phyloP scores from a whole-genome alignment of 1,140 invertebrate genomes.

The Proales similis region DNA sequence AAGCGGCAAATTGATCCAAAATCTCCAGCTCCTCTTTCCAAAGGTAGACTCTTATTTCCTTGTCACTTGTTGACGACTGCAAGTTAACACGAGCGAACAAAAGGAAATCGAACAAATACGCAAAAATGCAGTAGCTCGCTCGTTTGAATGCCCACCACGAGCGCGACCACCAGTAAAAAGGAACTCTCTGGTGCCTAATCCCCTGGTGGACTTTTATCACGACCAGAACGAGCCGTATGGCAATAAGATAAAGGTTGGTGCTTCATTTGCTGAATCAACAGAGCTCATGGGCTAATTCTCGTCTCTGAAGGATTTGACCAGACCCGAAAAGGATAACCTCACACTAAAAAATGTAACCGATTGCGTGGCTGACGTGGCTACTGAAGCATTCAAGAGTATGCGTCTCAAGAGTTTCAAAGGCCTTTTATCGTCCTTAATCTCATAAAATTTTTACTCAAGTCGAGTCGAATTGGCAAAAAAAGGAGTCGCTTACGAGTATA shows the following conservation, averaged over 20 bases:
- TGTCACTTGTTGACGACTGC: no score
- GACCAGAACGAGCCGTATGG: constrained; percentile 7
- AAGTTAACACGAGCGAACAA: no score
- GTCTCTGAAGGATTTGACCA: constrained; percentile 21
- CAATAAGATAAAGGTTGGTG: constrained; percentile 9
- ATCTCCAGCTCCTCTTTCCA: no score
- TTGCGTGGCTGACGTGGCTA: constrained; percentile 3
- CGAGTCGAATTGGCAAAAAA: constrained; percentile 35
- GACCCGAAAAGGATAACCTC: background rate
- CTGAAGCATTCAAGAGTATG: constrained; percentile 15
- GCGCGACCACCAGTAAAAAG: no score
- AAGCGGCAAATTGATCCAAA: no score
- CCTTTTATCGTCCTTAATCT: no score
- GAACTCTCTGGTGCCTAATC: background rate
- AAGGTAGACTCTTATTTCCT: no score
- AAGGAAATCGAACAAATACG: no score
- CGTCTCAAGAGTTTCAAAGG: constrained; percentile 1
- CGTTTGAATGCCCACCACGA: no score
- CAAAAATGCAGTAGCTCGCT: no score
- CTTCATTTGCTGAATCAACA: constrained; percentile 3
- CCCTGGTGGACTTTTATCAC: constrained; percentile 25
- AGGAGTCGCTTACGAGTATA: background rate
- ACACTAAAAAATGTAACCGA: constrained; percentile 4
- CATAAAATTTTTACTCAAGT: background rate
- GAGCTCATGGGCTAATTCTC: background rate